Percentiles rank a stretch among this genome's conserved stretches.
These are phyloP conservation scores for Albula goreensis DNA, from an alignment of 2,113 vertebrate species.

Conservation along the genomic window DNA sequence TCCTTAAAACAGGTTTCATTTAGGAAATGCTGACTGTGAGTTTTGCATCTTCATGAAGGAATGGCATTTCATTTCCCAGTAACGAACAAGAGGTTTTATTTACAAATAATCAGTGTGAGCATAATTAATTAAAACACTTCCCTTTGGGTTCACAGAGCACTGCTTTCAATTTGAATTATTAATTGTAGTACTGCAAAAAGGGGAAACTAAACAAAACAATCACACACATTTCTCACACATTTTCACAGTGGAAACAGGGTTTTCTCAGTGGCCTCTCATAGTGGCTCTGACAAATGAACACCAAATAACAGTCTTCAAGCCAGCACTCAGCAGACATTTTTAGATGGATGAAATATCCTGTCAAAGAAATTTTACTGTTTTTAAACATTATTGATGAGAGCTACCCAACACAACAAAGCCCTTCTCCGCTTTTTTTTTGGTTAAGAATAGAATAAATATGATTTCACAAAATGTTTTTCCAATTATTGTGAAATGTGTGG, in stretches of 20 bases:
- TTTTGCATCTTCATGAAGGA: background rate
- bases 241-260: background rate
- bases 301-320: background rate
- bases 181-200: constrained; percentile 35
- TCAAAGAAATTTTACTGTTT: background rate
- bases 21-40: background rate
- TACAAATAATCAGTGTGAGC: constrained; percentile 63
- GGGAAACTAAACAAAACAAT: constrained; percentile 33
- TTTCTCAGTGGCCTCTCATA: background rate
- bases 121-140: constrained; percentile 54
- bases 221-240: background rate
- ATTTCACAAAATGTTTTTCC: background rate
- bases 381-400: background rate
- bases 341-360: background rate
- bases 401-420: background rate
- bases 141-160: constrained; percentile 54
- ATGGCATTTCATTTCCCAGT: constrained; percentile 32
- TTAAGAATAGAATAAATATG: background rate
- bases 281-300: background rate
- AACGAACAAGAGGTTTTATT: constrained; percentile 52
- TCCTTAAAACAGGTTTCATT: constrained; percentile 13
- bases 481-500: too few relatives aligned
- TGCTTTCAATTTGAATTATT: constrained; percentile 42
- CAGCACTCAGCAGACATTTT: constrained; percentile 11
- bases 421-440: background rate